These are phyloP conservation scores for Wiebesia pumilae DNA, from an alignment of 1,140 invertebrate genomes.

Conservation along the genomic window DNA sequence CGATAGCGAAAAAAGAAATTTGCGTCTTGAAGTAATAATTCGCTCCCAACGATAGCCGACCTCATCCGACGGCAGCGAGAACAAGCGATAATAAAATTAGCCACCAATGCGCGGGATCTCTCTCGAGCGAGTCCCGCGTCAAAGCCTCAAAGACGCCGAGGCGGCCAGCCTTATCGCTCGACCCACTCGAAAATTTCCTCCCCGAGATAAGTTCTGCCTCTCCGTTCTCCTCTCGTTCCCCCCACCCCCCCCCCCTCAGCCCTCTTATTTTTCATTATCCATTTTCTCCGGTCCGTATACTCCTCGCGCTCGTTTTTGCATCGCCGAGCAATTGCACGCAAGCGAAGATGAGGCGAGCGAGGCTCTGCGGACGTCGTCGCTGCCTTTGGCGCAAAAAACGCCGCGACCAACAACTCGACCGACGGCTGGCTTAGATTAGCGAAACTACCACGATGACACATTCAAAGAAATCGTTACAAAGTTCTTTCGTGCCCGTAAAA, in stretches of 20 bases:
- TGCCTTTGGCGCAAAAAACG: not conserved
- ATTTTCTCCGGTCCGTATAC: not conserved
- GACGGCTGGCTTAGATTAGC: constrained; percentile 29
- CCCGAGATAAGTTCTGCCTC: not conserved
- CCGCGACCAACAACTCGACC: constrained; percentile 1
- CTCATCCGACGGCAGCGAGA: constrained; percentile 16
- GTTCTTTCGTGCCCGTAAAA: not conserved
- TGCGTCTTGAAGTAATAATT: constrained; percentile 41
- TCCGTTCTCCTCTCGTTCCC: not conserved
- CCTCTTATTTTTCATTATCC: not conserved
- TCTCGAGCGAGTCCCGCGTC: too few species aligned
- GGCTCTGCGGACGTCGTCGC: too few species aligned
- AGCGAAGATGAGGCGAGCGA: not conserved
- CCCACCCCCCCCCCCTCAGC: not conserved
- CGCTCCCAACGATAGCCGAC: constrained; percentile 3
- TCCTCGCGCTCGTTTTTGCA: constrained; percentile 5
- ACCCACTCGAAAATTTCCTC: constrained; percentile 25
- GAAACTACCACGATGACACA: constrained; percentile 41
- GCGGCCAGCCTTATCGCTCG: constrained; percentile 30
- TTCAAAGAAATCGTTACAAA: constrained; percentile 11
- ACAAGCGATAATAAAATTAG: constrained; percentile 52
- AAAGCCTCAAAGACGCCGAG: constrained; percentile 21
- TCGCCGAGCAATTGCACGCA: not conserved
- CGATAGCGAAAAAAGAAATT: constrained; percentile 44
- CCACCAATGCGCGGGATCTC: constrained; percentile 8